Base-by-base conservation (phyloP, 2,888 invertebrate genomes). In the Leptopilina drosophilae region DNA sequence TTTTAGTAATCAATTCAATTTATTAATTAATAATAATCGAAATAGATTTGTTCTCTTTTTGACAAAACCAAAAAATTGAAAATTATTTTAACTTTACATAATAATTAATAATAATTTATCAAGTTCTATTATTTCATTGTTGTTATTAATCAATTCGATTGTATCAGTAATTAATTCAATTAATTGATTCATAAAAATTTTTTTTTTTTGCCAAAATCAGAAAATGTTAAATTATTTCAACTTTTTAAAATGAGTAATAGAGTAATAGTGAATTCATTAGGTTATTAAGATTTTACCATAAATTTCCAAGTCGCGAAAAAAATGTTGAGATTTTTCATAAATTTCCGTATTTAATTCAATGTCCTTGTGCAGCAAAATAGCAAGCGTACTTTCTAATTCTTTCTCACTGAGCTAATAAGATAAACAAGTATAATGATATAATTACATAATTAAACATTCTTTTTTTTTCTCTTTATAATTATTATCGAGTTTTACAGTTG, bases 241-340 rank as follows among this genome's bases (percentile, higher is more conserved):
- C 5, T 33, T 33, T 33, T 33, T 5, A 20, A 20, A 20, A 42
- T 42, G 42, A 42, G 42, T 77, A 33, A 33, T 33, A 5, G 4
- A 33, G 0, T n/a, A n/a, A n/a, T n/a, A n/a, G 5, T 33, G 33
- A 33, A 33, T 33, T 33, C 33, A 33, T 33, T 33, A 33, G 5
- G 33, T 33, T 4, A 33, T 33, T 33, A 2, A 33, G 33, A 33
- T 4, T 33, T 33, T 33, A 76, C 87, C 87, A 53, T 84, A 77
- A 64, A 64, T 76, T 66, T 84, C 80, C 40, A 85, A n/a, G 75
- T 85, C 85, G 9, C 12, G 33, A n/a, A 84, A 62, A 76, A 85
- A 85, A 8, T 82, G 80, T 78, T 67, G 53, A 33, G 12, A 75
- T 64, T 82, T 78, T 77, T 83, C 83, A 73, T 86, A 86, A 53